Evolutionary conservation across 2,113 vertebrate genomes (phyloP).

Genomic region (Nibea albiflora): DNA sequence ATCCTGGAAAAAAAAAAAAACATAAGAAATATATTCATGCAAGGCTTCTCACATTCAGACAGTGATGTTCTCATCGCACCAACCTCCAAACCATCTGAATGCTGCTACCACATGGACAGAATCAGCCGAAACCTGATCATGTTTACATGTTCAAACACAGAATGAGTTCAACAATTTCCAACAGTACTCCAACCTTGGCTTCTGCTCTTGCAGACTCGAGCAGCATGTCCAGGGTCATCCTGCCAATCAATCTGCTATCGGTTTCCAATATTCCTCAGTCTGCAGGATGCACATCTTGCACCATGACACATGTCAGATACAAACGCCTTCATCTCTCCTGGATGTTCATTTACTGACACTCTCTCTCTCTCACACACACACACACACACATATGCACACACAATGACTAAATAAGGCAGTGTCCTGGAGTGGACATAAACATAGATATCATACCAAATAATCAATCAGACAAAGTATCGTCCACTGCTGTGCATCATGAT

Average conservation of each 20-base stretch:
- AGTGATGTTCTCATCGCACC: too few relatives aligned
- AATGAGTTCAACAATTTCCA: slow-evolving; percentile 2
- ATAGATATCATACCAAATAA: too few relatives aligned
- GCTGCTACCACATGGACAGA: background rate
- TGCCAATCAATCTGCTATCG: slow-evolving; percentile 22
- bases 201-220: background rate
- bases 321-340: slow-evolving; percentile 29
- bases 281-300: slow-evolving; percentile 11
- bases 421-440: too few relatives aligned
- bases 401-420: too few relatives aligned
- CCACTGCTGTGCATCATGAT: too few relatives aligned
- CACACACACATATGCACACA: background rate
- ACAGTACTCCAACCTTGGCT: background rate
- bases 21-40: background rate
- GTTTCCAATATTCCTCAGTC: slow-evolving; percentile 40
- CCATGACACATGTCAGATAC: slow-evolving; percentile 43
- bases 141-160: background rate
- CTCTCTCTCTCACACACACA: too few relatives aligned
- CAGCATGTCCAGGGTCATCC: slow-evolving; percentile 18
- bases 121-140: background rate
- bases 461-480: too few relatives aligned
- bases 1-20: background rate
- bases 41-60: too few relatives aligned
- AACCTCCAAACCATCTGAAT: background rate
- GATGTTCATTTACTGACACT: slow-evolving; percentile 4